phyloP scores from a whole-genome alignment of 2,797 vertebrate genomes.

The Streptopelia turtur region DNA sequence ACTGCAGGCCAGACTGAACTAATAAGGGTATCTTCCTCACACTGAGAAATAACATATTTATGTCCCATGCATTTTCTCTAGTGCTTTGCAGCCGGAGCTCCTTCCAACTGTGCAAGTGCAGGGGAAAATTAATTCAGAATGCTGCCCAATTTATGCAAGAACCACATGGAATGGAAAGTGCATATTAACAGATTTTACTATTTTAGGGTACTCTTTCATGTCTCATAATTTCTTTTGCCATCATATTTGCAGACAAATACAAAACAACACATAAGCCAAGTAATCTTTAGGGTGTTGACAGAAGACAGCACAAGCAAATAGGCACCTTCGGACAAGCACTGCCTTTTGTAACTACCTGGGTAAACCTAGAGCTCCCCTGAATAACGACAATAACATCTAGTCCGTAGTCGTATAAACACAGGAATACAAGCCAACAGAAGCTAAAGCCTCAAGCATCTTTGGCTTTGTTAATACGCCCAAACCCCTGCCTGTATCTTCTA shows the following conservation, averaged over 20 bases:
- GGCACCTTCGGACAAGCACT: not conserved
- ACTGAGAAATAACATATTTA: not conserved
- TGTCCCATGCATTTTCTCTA: not conserved
- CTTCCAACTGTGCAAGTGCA: constrained; percentile 19
- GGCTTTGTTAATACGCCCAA: not conserved
- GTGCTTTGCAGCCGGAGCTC: constrained; percentile 25
- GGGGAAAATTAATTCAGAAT: constrained; percentile 39
- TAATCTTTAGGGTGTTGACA: not conserved
- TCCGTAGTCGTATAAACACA: not conserved
- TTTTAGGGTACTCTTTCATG: constrained; percentile 39
- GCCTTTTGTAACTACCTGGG: not conserved
- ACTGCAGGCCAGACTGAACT: constrained; percentile 30
- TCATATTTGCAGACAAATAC: constrained; percentile 39
- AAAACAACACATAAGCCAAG: not conserved
- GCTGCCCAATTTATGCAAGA: constrained; percentile 28
- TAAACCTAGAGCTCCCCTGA: not conserved
- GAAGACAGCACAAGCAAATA: not conserved
- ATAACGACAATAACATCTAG: not conserved
- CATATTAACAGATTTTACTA: constrained; percentile 37
- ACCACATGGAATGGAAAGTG: constrained; percentile 18
- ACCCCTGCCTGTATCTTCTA: not conserved
- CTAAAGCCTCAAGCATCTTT: not conserved
- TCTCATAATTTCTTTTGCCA: constrained; percentile 19
- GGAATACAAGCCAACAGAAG: not conserved
- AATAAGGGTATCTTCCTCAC: not conserved